Evolutionary conservation across 2,888 invertebrate species (phyloP).

Genomic region (Drosophila paucipuncta): DNA sequence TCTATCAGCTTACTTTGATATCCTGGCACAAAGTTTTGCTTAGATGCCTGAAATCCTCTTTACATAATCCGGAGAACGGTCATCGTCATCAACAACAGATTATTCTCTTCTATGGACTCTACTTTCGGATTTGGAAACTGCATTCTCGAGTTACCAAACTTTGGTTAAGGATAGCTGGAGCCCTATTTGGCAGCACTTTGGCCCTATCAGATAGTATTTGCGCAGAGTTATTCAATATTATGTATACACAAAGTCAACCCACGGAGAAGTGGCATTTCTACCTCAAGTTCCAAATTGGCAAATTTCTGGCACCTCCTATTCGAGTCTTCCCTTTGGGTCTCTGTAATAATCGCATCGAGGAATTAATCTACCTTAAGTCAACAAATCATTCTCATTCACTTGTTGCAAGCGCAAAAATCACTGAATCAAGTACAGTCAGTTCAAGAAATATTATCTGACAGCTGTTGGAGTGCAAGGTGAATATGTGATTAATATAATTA

Average conservation of each 20-base stretch:
- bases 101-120: neutral
- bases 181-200: neutral
- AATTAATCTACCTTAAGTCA: neutral
- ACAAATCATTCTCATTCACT: conserved; percentile 4
- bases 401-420: neutral
- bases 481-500: neutral
- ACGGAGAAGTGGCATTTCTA: conserved; percentile 5
- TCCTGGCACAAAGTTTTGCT: conserved; percentile 17
- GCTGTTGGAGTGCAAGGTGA: neutral
- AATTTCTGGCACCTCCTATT: conserved; percentile 2
- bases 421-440: fast-evolving
- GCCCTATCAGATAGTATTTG: neutral
- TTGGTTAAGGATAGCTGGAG: conserved; percentile 7
- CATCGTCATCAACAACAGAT: neutral
- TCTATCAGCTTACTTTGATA: conserved; percentile 14
- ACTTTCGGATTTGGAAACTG: conserved; percentile 12
- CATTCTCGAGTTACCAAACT: neutral
- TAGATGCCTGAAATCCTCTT: neutral
- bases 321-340: conserved; percentile 4
- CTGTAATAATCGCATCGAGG: conserved; percentile 12
- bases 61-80: neutral
- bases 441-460: neutral
- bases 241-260: neutral
- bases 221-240: neutral
- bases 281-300: neutral